Base-by-base conservation (phyloP, 2,797 vertebrate genomes). In the Esox masquinongy region DNA sequence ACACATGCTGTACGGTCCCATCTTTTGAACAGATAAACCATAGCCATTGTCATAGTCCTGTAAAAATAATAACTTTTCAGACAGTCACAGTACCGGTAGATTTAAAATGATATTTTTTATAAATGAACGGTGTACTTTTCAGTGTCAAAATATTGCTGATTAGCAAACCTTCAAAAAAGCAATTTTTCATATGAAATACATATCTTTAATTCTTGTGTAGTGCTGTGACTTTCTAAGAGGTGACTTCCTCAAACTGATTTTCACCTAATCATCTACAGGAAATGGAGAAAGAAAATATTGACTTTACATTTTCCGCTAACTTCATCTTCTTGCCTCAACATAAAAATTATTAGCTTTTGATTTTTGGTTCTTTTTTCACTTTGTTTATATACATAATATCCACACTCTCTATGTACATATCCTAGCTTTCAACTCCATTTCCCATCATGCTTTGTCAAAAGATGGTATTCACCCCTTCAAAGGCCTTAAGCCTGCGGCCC, bases 381-480 rank as follows among this genome's bases (percentile, higher is more conserved):
- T 83, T 86, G 86, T 61, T 76, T 68, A 9, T 83, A 83, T 76
- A 47, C 74, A 83, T 86, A 56, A 72, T 79, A 61, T 64, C 63
- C 36, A 79, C 71, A 78, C 71, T 77, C 76, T 86, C 56, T 14
- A 61, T 61, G 56, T 61, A 61, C 56, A 80, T 74, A 82, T 84
- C 83, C 86, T 81, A 85, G 80, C 85, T 75, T 77, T 92, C 88
- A 88, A 80, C 87, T 87, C 87, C 90, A 92, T 96, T 95, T 95
- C 88, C 91, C 92, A 90, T 95, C 96, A 96, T 96, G 93, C 95
- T 97, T 95, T 95, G 95, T 99, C 96, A 96, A 98, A 99, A 99
- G 98, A 99, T 99, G 98, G 98, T 96, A 98, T 98, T 99, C 97
- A 97, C 97, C 97, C 98, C 98, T 99, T 99, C 97, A 99, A 99